Base-by-base conservation (phyloP, 53 echinoderm and acorn worm genomes). In the Pentamera pediparva region DNA sequence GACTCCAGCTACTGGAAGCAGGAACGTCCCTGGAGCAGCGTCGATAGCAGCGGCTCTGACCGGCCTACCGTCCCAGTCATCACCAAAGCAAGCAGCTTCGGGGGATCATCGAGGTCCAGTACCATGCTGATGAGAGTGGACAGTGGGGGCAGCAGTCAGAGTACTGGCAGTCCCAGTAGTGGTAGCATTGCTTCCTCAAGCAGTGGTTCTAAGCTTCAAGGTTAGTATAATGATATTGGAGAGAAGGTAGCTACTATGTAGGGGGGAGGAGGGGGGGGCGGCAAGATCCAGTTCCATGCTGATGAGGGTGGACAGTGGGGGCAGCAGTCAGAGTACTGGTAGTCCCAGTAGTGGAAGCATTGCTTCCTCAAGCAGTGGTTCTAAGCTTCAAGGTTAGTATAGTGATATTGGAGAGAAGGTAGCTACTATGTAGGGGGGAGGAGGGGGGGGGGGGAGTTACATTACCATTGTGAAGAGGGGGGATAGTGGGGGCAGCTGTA, bases 11-110 rank as follows among this genome's bases (percentile, higher is more conserved):
- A 80, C 58, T 92, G 89, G 89, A 83, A 89, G 56, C 83, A 89
- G 77, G 93, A 93, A 62, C 85, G 96, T 3, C 96, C 96, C 15
- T 96, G 96, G 96, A 96, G 95, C 43, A 96, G 96, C 41, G 90
- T 96, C 55, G 96, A 96, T 61, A 91, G 91, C 2, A 96, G 96
- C 52, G 96, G 96, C 4, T 96, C 96, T 5, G 96, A 96, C 69
- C 63, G 88, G 13, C 96, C 91, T 0, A 79, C 82, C 32, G 82
- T 85, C 33, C 88, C 96, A 18, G 91, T 85, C 24, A 88, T 96
- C 49, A 96, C 91, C 65, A 96, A 96, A 62, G 96, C 96, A 24
- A 96, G 91, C 72, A 91, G 91, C 65, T 91, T 96, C 60, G 91
- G 90, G 18, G 96, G 96, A 5, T 76, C 80, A 32, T 78, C 89